Percentiles rank a stretch among this genome's conserved stretches.
phyloP scores from a whole-genome alignment of 2,888 invertebrate species.

The Vesta saturnalis region DNA sequence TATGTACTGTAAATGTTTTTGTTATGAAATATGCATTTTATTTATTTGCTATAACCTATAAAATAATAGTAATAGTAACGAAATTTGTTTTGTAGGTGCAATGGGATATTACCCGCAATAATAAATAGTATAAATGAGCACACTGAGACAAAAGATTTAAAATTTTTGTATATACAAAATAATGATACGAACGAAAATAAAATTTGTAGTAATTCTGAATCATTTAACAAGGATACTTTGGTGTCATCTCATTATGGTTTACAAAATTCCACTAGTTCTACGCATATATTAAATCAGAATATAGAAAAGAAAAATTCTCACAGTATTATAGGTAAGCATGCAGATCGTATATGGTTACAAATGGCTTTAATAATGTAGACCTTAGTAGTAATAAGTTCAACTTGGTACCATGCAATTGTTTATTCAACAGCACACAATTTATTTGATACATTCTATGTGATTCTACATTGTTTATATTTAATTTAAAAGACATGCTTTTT shows the following conservation, averaged over 20 bases:
- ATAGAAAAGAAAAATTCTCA: slow-evolving; percentile 55
- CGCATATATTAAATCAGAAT: slow-evolving; percentile 41
- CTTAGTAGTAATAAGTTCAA: too few species aligned
- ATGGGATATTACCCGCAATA: slow-evolving; percentile 26
- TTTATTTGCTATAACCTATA: too few species aligned
- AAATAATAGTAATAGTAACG: too few species aligned
- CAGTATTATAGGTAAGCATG: slow-evolving; percentile 62
- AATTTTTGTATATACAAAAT: slow-evolving; percentile 26
- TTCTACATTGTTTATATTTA: too few species aligned
- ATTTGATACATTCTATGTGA: too few species aligned
- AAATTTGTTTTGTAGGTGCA: slow-evolving; percentile 31
- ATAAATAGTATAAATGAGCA: slow-evolving; percentile 22
- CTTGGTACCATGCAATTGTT: too few species aligned
- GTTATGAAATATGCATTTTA: too few species aligned
- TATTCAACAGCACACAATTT: too few species aligned
- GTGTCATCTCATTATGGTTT: slow-evolving; percentile 13
- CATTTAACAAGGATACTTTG: slow-evolving; percentile 17
- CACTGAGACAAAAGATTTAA: slow-evolving; percentile 22
- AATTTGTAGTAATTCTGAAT: slow-evolving; percentile 11
- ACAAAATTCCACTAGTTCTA: slow-evolving; percentile 19
- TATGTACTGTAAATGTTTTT: too few species aligned
- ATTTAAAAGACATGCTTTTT: too few species aligned
- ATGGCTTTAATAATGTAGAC: too few species aligned
- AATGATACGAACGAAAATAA: slow-evolving; percentile 18
- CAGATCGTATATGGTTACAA: too few species aligned